phyloP scores from a whole-genome alignment of 2,113 vertebrate species.

The Prinia subflava region DNA sequence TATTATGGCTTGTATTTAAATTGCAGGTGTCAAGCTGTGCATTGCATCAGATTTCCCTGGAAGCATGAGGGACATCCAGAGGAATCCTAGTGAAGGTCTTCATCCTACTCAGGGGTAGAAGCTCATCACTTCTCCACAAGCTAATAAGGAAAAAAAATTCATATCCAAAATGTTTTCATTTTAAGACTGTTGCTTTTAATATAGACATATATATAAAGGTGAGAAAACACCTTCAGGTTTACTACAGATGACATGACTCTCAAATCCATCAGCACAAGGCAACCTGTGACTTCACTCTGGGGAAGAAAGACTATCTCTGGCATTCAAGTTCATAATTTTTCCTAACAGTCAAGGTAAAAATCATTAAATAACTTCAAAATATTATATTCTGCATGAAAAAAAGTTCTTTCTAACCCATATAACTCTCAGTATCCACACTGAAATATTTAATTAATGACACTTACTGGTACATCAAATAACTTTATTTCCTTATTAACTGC shows the following conservation, averaged over 20 bases:
- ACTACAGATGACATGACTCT: not conserved
- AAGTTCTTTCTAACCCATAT: not conserved
- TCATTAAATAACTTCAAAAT: not conserved
- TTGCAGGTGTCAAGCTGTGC: slow-evolving; percentile 26
- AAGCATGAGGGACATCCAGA: not conserved
- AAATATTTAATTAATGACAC: not conserved
- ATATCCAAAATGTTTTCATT: not conserved
- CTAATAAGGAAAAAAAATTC: accelerated
- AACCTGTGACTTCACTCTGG: not conserved
- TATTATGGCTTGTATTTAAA: not conserved
- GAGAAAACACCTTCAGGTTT: not conserved
- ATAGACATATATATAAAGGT: not conserved
- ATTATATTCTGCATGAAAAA: not conserved
- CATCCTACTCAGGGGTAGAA: not conserved
- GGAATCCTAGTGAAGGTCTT: not conserved
- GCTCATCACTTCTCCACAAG: not conserved
- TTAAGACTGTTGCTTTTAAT: not conserved
- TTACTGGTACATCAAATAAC: not conserved
- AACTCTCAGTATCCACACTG: not conserved
- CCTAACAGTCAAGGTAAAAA: not conserved
- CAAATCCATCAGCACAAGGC: not conserved
- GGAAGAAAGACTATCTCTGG: not conserved
- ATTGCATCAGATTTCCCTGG: slow-evolving; percentile 15
- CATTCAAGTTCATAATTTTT: not conserved
- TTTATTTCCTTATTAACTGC: not conserved